These are phyloP conservation scores for Phalloptychus januarius DNA, from an alignment of 2,797 vertebrate species.

Conservation along the genomic window DNA sequence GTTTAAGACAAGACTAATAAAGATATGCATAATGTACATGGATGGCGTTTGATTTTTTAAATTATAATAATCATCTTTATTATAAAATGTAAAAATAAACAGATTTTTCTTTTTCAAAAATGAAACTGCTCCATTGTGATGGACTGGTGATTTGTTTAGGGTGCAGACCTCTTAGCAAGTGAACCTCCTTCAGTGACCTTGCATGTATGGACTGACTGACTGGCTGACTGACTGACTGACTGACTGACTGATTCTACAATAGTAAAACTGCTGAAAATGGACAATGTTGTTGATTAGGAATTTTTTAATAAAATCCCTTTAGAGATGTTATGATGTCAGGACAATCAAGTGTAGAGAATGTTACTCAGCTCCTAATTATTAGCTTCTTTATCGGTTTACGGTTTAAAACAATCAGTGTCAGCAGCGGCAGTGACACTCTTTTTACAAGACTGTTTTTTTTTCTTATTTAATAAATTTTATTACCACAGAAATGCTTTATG, in stretches of 20 bases:
- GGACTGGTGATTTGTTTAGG: too few species aligned
- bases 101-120: too few species aligned
- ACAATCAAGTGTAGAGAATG: background rate
- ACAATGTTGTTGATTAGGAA: background rate
- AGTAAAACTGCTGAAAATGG: background rate
- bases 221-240: too few species aligned
- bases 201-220: too few species aligned
- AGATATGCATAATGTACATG: slow-evolving; percentile 15
- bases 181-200: too few species aligned
- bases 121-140: too few species aligned
- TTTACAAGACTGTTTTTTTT: slow-evolving; percentile 67
- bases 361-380: slow-evolving; percentile 69
- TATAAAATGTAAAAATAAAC: background rate
- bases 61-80: background rate
- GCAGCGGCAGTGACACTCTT: slow-evolving; percentile 76
- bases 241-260: background rate
- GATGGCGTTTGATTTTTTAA: background rate
- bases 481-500: slow-evolving; percentile 83
- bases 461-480: slow-evolving; percentile 84
- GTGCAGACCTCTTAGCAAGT: too few species aligned
- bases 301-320: background rate
- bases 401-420: slow-evolving; percentile 76
- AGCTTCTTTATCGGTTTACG: slow-evolving; percentile 84
- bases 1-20: slow-evolving; percentile 28
- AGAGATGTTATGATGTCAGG: background rate